These are phyloP conservation scores for Lynx canadensis DNA, from an alignment of 2,113 vertebrate species.

Conservation along the genomic window DNA sequence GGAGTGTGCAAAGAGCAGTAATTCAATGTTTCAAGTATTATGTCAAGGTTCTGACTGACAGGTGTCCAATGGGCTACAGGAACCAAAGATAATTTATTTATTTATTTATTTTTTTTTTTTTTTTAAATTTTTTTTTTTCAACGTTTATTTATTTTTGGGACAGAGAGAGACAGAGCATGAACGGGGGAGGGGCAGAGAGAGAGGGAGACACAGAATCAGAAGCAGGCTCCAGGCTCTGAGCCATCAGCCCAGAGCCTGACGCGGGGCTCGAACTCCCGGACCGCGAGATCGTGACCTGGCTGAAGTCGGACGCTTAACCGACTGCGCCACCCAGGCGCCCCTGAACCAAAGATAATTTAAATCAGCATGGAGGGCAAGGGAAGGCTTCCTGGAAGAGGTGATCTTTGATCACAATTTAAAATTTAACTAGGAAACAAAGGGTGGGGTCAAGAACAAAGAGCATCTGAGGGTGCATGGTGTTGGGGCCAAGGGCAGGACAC, in stretches of 20 bases:
- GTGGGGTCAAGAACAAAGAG: neutral
- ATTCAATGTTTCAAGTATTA: neutral
- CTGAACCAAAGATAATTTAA: neutral
- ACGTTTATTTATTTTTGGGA: too few relatives aligned
- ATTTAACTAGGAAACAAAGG: neutral
- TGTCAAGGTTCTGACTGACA: neutral
- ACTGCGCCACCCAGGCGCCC: too few relatives aligned
- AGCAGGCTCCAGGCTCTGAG: too few relatives aligned
- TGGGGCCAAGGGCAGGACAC: neutral
- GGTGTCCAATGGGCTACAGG: fast-evolving
- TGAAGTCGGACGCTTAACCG: too few relatives aligned
- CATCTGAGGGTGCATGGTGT: neutral
- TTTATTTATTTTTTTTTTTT: too few relatives aligned
- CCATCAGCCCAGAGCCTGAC: too few relatives aligned
- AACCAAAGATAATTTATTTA: neutral
- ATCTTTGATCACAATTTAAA: neutral
- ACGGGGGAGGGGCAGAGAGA: too few relatives aligned
- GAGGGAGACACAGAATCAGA: too few relatives aligned
- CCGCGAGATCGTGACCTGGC: too few relatives aligned
- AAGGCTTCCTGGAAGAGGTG: neutral
- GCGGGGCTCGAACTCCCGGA: too few relatives aligned
- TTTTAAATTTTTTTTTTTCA: too few relatives aligned
- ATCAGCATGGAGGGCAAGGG: neutral
- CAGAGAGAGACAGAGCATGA: too few relatives aligned
- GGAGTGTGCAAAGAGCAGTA: neutral